Base-by-base conservation (phyloP, 2,888 invertebrate genomes). In the Lycia hirtaria region DNA sequence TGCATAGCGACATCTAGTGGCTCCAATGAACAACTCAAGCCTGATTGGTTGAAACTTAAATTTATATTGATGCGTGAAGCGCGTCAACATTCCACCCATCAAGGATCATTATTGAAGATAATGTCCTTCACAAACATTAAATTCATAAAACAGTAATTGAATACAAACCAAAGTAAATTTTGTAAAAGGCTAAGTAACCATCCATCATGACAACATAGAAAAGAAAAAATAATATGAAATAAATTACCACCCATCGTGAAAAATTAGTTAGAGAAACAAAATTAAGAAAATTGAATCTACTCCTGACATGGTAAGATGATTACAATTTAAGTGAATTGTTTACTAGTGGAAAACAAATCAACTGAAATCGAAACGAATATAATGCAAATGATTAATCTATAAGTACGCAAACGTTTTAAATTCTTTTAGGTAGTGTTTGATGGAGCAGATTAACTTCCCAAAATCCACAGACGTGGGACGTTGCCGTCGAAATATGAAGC, bases 391-490 rank as follows among this genome's bases (percentile, higher is more conserved):
- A 59, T 28, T 22, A 22, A 1, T 26, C 30, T 54, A n/a, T n/a
- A n/a, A n/a, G n/a, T n/a, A n/a, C 59, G 54, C 26, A 59, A 59
- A 37, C 33, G 17, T 15, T 54, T 33, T 0, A 64, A 64, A 60
- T 51, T 1, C 60, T 57, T 4, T 57, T 61, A 5, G 61, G 51
- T 26, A 60, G 47, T 38, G 9, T 14, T 38, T 38, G n/a, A 38
- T 22, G 22, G 17, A 17, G 20, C 38, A 22, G 1, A 1, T 22
- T 22, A 12, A 22, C 38, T n/a, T 38, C 32, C 32, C 32, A 32
- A 3, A 32, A 14, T 3, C 32, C 32, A 1, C 32, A n/a, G 6
- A 32, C n/a, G n/a, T 38, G 9, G 9, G 38, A 22, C n/a, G 38
- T 3, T 4, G 2, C 1, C 2, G 38, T n/a, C 3, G 38, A n/a